Conservation (phyloP, 2,888 invertebrate species). For the Saturnia pavonia region DNA sequence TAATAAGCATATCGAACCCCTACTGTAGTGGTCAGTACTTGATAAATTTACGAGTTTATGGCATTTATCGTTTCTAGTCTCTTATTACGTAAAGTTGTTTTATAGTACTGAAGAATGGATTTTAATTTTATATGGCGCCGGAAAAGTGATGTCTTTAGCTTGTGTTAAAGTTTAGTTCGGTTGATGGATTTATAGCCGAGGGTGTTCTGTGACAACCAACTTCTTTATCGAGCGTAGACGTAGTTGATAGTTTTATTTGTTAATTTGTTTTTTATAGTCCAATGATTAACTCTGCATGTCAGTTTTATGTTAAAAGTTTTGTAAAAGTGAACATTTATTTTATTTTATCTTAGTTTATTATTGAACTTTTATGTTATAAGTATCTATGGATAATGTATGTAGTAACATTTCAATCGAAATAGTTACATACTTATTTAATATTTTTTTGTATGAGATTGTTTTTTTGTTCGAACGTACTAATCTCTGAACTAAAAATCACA, state of each 20-base stretch:
- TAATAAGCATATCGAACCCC: background rate
- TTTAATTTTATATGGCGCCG: slow-evolving; percentile 27
- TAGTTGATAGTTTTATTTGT: slow-evolving; percentile 29
- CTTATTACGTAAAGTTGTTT: background rate
- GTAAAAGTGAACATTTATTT: background rate
- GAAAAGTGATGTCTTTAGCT: slow-evolving; percentile 36
- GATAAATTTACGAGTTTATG: background rate
- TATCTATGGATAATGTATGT: background rate
- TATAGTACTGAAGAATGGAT: background rate
- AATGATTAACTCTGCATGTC: slow-evolving; percentile 2
- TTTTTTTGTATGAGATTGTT: too few species aligned
- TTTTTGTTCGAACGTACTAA: too few species aligned
- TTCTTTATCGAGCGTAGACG: slow-evolving; percentile 32
- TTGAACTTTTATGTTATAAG: background rate
- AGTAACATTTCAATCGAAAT: too few species aligned
- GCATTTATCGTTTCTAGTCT: background rate
- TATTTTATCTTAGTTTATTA: background rate
- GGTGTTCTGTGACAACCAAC: slow-evolving; percentile 43
- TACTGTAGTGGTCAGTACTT: background rate
- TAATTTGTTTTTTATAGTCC: slow-evolving; percentile 1
- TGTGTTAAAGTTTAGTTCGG: slow-evolving; percentile 47
- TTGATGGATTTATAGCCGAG: slow-evolving; percentile 58
- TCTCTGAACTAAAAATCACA: too few species aligned
- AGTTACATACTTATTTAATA: too few species aligned
- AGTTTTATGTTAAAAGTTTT: background rate